Evolutionary conservation across 1,140 invertebrate genomes (phyloP).

Genomic region (Drosophila nigromelanica): DNA sequence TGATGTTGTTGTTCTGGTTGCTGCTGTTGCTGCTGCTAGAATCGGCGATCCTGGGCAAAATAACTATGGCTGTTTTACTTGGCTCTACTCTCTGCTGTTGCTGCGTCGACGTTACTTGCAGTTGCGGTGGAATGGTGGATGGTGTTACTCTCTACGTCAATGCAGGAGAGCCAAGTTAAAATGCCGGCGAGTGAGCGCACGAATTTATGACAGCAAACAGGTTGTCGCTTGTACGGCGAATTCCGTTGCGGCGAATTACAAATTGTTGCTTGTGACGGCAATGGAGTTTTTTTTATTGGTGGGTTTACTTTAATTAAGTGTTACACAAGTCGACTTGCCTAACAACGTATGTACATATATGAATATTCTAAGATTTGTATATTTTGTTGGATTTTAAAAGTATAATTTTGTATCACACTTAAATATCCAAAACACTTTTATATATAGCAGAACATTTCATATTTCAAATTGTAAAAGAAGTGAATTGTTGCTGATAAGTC

Average conservation of each 20-base stretch:
- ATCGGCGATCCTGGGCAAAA: slow-evolving; percentile 35
- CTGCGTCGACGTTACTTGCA: slow-evolving; percentile 66
- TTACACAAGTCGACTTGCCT: slow-evolving; percentile 23
- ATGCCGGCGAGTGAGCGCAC: slow-evolving; percentile 54
- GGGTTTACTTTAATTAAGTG: slow-evolving; percentile 35
- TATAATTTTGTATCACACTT: slow-evolving; percentile 48
- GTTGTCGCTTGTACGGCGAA: slow-evolving; percentile 68
- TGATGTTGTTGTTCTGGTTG: slow-evolving; percentile 35
- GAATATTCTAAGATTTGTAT: slow-evolving; percentile 25
- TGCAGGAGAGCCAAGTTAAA: slow-evolving; percentile 49
- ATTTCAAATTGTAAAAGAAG: slow-evolving; percentile 30
- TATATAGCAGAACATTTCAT: slow-evolving; percentile 62
- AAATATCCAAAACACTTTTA: slow-evolving; percentile 52
- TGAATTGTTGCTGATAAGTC: slow-evolving; percentile 44
- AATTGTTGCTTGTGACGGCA: slow-evolving; percentile 11
- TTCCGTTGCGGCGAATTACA: slow-evolving; percentile 51
- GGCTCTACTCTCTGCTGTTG: slow-evolving; percentile 29
- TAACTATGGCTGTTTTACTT: slow-evolving; percentile 17
- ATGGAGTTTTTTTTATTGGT: slow-evolving; percentile 26
- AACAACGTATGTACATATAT: slow-evolving; percentile 11
- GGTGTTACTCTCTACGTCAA: slow-evolving; percentile 60
- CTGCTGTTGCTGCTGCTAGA: slow-evolving; percentile 20
- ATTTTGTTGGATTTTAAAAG: not conserved
- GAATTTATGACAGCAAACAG: slow-evolving; percentile 68
- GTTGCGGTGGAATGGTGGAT: slow-evolving; percentile 79